Evolutionary conservation across 2,888 invertebrate genomes (phyloP), one percentile per base, ranked within the genome.

Genomic region (Cryptops parisi): DNA sequence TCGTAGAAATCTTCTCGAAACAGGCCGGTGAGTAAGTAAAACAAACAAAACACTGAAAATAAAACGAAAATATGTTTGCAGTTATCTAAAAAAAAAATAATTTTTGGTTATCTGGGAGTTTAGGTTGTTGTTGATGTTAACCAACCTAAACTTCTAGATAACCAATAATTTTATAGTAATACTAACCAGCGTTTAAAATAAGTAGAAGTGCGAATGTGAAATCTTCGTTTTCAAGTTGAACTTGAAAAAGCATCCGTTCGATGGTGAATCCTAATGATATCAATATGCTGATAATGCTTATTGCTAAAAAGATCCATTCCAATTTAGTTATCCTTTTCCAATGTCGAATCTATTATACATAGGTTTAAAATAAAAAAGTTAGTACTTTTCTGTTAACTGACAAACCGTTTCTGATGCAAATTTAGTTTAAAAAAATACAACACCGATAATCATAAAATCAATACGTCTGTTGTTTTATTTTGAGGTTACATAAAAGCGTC

Each of bases 291-390:
- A 47, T 15, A 25, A 47, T 17, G 26, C 17, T 22, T 6, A 47
- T 27, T 25, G 17, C 27, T 17, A 47, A 4, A 26, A 47, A 47
- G 5, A 47, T 47, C 47, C 47, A 47, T 47, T 47, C 47, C 27
- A n/a, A 26, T 12, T 17, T 19, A 27, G 26, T 33, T 3, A 47
- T 27, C 12, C 27, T 47, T 19, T 27, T 27, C n/a, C 17, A 9
- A 27, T 47, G 47, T 24, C 47, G 2, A 17, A 47, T 47, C 47
- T 47, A 19, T 24, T 1, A 47, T 26, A n/a, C n/a, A n/a, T n/a
- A n/a, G n/a, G n/a, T n/a, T n/a, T n/a, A n/a, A n/a, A n/a, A n/a
- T n/a, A n/a, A n/a, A n/a, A n/a, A n/a, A n/a, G n/a, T n/a, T n/a
- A n/a, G n/a, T n/a, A n/a, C n/a, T n/a, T n/a, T n/a, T n/a, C n/a